Evolutionary conservation across 2,888 invertebrate species (phyloP).

Genomic region (Choristoneura rosaceana): DNA sequence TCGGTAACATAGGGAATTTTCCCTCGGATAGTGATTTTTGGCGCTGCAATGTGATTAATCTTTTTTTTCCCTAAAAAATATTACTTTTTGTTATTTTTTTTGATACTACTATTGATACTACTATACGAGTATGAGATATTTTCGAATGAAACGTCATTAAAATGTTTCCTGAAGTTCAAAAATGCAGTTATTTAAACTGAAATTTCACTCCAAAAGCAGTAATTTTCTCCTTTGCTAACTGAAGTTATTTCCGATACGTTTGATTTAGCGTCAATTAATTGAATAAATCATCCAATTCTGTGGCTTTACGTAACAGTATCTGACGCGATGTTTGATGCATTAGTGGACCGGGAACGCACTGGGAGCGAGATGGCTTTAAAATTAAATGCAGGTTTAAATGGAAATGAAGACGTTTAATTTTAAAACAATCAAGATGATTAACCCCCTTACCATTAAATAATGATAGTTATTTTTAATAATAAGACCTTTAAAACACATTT

Average conservation of each 20-base stretch:
- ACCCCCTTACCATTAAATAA: too few relatives aligned
- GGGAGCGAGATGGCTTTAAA: slow-evolving; percentile 41
- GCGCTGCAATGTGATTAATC: too few relatives aligned
- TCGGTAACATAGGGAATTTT: too few relatives aligned
- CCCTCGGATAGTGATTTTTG: too few relatives aligned
- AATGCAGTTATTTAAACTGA: background rate
- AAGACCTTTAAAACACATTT: too few relatives aligned
- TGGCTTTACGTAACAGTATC: slow-evolving; percentile 68
- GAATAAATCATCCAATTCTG: slow-evolving; percentile 62
- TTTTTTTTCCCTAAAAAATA: background rate
- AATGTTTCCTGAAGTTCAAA: background rate
- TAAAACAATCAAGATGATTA: too few relatives aligned
- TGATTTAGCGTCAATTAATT: slow-evolving; percentile 52
- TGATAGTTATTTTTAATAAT: too few relatives aligned
- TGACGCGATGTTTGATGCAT: slow-evolving; percentile 64
- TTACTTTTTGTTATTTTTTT: background rate
- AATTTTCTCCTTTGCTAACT: background rate
- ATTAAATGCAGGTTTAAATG: too few relatives aligned
- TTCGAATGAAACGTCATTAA: background rate
- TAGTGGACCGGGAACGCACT: slow-evolving; percentile 54
- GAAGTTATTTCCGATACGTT: slow-evolving; percentile 14
- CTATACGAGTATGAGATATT: background rate
- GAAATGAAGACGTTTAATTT: too few relatives aligned
- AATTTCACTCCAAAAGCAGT: background rate
- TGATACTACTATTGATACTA: too few relatives aligned